Percentiles rank a stretch among this genome's conserved stretches.
Conservation (phyloP, 1,140 invertebrate genomes). For the Capitella teleta region DNA sequence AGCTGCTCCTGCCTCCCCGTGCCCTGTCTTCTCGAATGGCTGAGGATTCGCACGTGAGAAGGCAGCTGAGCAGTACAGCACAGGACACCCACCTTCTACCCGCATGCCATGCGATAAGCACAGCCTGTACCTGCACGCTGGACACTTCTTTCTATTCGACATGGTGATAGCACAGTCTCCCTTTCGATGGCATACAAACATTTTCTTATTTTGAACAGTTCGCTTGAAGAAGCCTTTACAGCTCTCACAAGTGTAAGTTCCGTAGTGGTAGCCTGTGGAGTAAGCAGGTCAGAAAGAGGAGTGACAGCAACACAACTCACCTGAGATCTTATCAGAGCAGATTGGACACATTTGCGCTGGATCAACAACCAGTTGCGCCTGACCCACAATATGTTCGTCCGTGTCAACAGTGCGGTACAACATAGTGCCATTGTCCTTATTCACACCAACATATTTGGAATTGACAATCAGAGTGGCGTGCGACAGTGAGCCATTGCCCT, state of each 20-base stretch:
- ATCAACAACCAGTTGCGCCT: too few species aligned
- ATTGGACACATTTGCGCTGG: too few species aligned
- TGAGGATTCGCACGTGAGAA: slow-evolving; percentile 38
- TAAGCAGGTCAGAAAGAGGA: too few species aligned
- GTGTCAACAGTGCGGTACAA: too few species aligned
- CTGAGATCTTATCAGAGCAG: too few species aligned
- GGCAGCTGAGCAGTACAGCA: not conserved
- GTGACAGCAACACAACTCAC: too few species aligned
- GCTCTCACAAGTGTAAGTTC: slow-evolving; percentile 90
- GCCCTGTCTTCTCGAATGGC: slow-evolving; percentile 90
- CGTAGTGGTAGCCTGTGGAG: slow-evolving; percentile 44
- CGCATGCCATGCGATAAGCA: slow-evolving; percentile 95
- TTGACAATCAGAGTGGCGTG: too few species aligned
- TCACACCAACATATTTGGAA: too few species aligned
- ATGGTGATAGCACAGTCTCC: slow-evolving; percentile 80
- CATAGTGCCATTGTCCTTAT: too few species aligned
- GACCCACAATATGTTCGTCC: too few species aligned
- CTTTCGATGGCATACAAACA: slow-evolving; percentile 84
- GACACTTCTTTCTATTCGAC: slow-evolving; percentile 88
- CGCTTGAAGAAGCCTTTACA: slow-evolving; percentile 97
- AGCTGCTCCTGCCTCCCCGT: slow-evolving; percentile 85
- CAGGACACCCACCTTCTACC: slow-evolving; percentile 60
- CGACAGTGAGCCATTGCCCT: too few species aligned
- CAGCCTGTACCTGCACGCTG: slow-evolving; percentile 92
- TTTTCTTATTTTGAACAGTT: slow-evolving; percentile 94